Percentiles rank a stretch among this genome's conserved stretches.
These are phyloP conservation scores for Falco punctatus DNA, from an alignment of 2,113 vertebrate genomes.

Conservation along the genomic window DNA sequence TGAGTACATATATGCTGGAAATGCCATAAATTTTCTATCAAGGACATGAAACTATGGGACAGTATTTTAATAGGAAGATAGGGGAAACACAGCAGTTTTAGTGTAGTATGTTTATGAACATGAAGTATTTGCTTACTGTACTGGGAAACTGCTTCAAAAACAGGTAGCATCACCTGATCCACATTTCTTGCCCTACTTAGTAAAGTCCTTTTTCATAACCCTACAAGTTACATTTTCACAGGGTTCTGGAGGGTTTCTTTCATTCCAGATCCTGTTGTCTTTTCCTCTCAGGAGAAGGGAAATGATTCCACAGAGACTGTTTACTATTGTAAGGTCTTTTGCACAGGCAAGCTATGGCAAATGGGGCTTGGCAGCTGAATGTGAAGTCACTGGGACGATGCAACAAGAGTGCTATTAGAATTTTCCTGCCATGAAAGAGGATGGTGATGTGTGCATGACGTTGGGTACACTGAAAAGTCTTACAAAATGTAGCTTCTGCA, in stretches of 20 bases:
- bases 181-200: not conserved
- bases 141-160: not conserved
- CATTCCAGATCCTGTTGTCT: not conserved
- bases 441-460: rapidly evolving
- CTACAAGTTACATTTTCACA: not conserved
- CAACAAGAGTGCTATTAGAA: not conserved
- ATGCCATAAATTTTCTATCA: not conserved
- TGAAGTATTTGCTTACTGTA: not conserved
- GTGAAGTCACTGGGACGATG: not conserved
- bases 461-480: not conserved
- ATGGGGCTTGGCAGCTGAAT: not conserved
- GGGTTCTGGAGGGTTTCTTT: not conserved
- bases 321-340: not conserved
- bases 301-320: not conserved
- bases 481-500: rapidly evolving
- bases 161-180: not conserved
- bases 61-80: not conserved
- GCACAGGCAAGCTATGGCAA: not conserved
- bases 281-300: not conserved
- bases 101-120: not conserved
- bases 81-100: not conserved
- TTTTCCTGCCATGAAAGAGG: not conserved
- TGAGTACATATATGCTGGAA: not conserved
- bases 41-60: not conserved
- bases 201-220: not conserved